phyloP scores from a whole-genome alignment of 2,113 vertebrate species.

The Grantiella picta region DNA sequence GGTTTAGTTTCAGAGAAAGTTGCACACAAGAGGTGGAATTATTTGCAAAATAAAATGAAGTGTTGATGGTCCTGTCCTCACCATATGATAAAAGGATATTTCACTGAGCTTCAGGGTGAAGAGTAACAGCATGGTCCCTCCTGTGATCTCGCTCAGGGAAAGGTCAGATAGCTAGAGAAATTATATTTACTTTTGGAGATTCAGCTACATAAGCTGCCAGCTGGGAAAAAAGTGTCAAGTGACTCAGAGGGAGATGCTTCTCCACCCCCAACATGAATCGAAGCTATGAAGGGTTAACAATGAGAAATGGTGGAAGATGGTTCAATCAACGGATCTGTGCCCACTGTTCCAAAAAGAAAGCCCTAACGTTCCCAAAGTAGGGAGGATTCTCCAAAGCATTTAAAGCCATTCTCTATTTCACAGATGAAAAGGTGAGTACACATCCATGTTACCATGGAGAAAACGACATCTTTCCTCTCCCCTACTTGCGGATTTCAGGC shows the following conservation, averaged over 20 bases:
- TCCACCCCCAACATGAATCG: neutral
- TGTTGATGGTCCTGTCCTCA: neutral
- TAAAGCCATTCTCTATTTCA: constrained; percentile 9
- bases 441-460: constrained; percentile 36
- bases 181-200: constrained; percentile 49
- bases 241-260: constrained; percentile 17
- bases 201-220: constrained; percentile 10
- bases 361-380: constrained; percentile 25
- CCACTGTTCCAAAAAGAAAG: constrained; percentile 26
- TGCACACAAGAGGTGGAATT: neutral
- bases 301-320: constrained; percentile 4
- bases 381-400: constrained; percentile 41
- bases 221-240: constrained; percentile 11
- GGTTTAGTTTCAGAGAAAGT: neutral
- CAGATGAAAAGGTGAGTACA: constrained; percentile 20
- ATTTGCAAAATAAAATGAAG: constrained; percentile 21
- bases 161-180: constrained; percentile 10
- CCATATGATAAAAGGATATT: neutral
- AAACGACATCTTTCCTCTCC: neutral
- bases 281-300: constrained; percentile 39
- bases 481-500: neutral
- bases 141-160: neutral
- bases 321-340: constrained; percentile 1
- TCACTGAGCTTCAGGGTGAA: neutral
- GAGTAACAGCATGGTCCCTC: constrained; percentile 1